A percentile compares a stretch with the other conserved stretches of the same genome.
Conservation (phyloP, 2,797 vertebrate genomes). For the Balearica regulorum region DNA sequence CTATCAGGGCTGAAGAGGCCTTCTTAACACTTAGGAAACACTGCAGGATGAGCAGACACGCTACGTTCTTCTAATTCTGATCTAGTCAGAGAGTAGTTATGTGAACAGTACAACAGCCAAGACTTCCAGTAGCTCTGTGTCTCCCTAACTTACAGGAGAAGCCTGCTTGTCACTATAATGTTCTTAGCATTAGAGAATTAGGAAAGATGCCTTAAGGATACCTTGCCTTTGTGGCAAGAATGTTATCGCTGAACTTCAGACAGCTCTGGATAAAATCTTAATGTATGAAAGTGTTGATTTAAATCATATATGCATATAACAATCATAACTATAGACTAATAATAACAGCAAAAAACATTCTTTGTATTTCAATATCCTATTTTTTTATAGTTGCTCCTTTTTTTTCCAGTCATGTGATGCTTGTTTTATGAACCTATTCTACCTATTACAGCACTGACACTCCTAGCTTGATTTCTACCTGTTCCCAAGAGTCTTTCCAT, state of each 20-base stretch:
- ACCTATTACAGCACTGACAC: background rate
- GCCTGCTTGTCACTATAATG: background rate
- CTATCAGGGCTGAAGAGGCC: background rate
- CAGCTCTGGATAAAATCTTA: background rate
- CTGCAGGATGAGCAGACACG: fast-evolving
- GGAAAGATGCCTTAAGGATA: background rate
- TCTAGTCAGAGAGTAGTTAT: background rate
- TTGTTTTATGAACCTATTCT: background rate
- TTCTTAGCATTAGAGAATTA: background rate
- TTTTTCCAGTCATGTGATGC: background rate
- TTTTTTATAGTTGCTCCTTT: background rate
- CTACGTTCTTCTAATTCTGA: background rate
- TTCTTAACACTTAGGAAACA: background rate
- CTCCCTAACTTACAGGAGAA: background rate
- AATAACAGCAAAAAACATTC: background rate
- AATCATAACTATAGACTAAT: background rate
- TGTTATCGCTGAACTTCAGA: background rate
- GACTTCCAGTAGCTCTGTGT: background rate
- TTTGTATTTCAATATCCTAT: background rate
- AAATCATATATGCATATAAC: background rate
- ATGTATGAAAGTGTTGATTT: background rate
- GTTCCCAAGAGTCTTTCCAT: background rate
- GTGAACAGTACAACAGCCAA: background rate
- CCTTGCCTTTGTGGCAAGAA: background rate
- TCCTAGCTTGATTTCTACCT: background rate